phyloP scores from a whole-genome alignment of 2,113 vertebrate species.

The Eurypyga helias region DNA sequence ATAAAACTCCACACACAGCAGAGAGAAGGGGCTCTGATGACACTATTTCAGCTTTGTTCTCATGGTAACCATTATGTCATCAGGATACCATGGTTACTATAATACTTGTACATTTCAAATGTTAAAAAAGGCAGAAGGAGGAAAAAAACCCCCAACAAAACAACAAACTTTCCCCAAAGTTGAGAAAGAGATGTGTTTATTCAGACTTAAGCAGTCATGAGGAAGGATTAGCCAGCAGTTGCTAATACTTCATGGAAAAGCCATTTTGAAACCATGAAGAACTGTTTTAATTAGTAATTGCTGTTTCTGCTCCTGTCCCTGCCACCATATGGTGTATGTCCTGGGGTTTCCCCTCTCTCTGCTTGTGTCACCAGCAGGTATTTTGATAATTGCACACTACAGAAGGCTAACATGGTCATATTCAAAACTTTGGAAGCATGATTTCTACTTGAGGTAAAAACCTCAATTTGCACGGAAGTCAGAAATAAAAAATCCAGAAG shows the following conservation, averaged over 20 bases:
- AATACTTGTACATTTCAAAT: slow-evolving; percentile 68
- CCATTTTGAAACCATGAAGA: background rate
- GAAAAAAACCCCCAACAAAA: background rate
- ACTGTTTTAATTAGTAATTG: slow-evolving; percentile 32
- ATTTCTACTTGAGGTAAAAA: background rate
- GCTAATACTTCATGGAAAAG: slow-evolving; percentile 14
- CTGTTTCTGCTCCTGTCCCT: slow-evolving; percentile 11
- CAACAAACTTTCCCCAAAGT: slow-evolving; percentile 35
- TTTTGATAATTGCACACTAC: background rate
- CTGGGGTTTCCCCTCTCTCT: slow-evolving; percentile 27
- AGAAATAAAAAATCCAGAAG: background rate
- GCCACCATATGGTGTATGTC: slow-evolving; percentile 53
- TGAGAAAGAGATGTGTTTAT: slow-evolving; percentile 2
- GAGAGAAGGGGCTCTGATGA: slow-evolving; percentile 57
- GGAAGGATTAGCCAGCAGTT: background rate
- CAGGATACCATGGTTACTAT: slow-evolving; percentile 72
- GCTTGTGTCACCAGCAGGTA: slow-evolving; percentile 24
- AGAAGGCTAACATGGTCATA: background rate
- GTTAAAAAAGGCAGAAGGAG: slow-evolving; percentile 43
- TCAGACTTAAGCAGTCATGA: background rate
- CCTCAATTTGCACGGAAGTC: background rate
- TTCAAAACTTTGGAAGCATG: background rate
- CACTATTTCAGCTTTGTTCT: slow-evolving; percentile 72
- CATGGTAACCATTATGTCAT: slow-evolving; percentile 76
- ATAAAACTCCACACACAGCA: slow-evolving; percentile 16